These are phyloP conservation scores for Harpalus rufipes DNA, from an alignment of 2,888 invertebrate species.

Conservation along the genomic window DNA sequence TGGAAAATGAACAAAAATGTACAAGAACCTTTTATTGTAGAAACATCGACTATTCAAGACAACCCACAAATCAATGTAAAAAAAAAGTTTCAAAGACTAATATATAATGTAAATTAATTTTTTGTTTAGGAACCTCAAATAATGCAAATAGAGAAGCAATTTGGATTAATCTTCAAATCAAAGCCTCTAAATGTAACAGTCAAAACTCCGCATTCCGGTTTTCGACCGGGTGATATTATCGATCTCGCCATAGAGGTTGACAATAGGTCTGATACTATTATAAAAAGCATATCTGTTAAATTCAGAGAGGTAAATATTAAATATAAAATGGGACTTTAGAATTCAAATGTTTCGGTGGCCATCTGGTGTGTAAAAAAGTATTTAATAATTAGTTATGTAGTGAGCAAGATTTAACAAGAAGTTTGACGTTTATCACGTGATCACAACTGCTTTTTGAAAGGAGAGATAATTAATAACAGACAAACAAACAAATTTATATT, in stretches of 20 bases:
- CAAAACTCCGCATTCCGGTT: slow-evolving; percentile 49
- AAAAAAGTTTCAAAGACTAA: neutral
- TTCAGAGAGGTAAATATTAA: neutral
- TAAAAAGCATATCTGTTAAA: slow-evolving; percentile 10
- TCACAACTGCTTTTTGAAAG: too few relatives aligned
- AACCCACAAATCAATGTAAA: neutral
- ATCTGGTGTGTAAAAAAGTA: too few relatives aligned
- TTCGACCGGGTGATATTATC: slow-evolving; percentile 39
- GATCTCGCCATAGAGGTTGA: slow-evolving; percentile 26
- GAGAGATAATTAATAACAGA: too few relatives aligned
- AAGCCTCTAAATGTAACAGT: slow-evolving; percentile 52
- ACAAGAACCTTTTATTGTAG: slow-evolving; percentile 74
- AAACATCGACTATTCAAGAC: neutral
- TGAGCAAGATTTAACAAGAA: too few relatives aligned
- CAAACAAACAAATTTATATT: too few relatives aligned
- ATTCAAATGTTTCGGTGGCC: too few relatives aligned
- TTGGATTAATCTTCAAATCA: slow-evolving; percentile 44
- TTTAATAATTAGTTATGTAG: too few relatives aligned
- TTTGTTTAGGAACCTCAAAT: neutral
- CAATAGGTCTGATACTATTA: neutral
- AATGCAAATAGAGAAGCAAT: slow-evolving; percentile 32
- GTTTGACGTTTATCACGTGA: too few relatives aligned
- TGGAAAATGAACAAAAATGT: slow-evolving; percentile 75
- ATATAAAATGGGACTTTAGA: too few relatives aligned
- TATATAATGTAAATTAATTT: neutral